These are phyloP conservation scores for Gadus chalcogrammus DNA, from an alignment of 2,113 vertebrate species.

Conservation along the genomic window DNA sequence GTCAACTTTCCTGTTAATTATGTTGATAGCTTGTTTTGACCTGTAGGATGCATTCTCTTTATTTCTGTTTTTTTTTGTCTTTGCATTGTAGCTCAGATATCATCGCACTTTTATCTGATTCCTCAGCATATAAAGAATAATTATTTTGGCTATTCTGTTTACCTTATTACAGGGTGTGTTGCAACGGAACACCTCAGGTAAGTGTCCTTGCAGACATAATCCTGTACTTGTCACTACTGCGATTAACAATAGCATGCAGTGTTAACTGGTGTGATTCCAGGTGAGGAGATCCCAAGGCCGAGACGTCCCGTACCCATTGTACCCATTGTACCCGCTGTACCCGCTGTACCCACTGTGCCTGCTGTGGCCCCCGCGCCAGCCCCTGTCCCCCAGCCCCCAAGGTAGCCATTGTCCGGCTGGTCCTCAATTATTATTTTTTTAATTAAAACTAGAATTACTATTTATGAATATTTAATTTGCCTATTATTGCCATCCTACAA, in stretches of 20 bases:
- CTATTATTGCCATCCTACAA: too few relatives aligned
- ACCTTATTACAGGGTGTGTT: constrained; percentile 84
- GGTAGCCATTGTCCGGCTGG: constrained; percentile 58
- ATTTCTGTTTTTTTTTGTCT: too few relatives aligned
- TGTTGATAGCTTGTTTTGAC: too few relatives aligned
- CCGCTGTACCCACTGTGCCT: constrained; percentile 36
- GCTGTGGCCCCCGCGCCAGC: constrained; percentile 56
- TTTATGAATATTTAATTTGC: too few relatives aligned
- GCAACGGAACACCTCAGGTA: constrained; percentile 91
- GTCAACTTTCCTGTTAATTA: too few relatives aligned
- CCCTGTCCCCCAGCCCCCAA: constrained; percentile 71
- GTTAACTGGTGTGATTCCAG: constrained; percentile 56
- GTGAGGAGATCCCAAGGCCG: constrained; percentile 91
- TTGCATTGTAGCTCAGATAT: too few relatives aligned
- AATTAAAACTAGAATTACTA: too few relatives aligned
- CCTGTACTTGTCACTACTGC: background rate
- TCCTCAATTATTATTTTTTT: background rate
- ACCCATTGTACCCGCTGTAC: constrained; percentile 32
- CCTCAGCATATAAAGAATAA: constrained; percentile 2
- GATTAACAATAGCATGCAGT: too few relatives aligned
- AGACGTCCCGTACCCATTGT: constrained; percentile 72
- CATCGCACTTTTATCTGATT: background rate
- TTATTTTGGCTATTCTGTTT: constrained; percentile 47
- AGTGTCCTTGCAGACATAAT: constrained; percentile 68
- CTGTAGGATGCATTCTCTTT: too few relatives aligned